These are phyloP conservation scores for Austrofundulus limnaeus DNA, from an alignment of 2,113 vertebrate genomes.

Conservation along the genomic window DNA sequence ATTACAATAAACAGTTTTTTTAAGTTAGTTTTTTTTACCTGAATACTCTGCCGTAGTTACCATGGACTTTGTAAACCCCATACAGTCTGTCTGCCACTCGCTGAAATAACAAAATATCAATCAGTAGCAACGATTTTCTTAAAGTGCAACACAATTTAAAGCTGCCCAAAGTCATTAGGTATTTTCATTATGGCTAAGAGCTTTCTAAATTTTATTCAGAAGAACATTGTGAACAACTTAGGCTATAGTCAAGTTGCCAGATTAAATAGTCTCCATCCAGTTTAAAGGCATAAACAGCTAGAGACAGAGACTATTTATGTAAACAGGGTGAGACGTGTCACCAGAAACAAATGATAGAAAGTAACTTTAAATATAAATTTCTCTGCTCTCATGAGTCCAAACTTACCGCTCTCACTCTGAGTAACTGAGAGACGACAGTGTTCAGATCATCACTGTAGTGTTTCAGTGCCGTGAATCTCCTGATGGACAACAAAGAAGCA, in stretches of 20 bases:
- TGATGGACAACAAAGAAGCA: conserved; percentile 65
- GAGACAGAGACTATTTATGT: not conserved
- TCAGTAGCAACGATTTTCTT: not conserved
- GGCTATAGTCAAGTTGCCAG: not conserved
- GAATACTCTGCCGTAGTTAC: conserved; percentile 94
- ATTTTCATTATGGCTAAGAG: not conserved
- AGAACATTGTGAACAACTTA: not conserved
- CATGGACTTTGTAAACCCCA: conserved; percentile 95
- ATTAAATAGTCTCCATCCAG: too few species aligned
- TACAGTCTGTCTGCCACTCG: conserved; percentile 91
- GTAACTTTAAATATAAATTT: not conserved
- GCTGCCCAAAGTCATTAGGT: not conserved
- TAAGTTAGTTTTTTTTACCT: conserved; percentile 85
- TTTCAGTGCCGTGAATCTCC: conserved; percentile 90
- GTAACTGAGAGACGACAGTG: conserved; percentile 88
- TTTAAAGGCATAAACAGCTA: too few species aligned
- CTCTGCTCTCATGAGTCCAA: too few species aligned
- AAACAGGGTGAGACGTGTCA: not conserved
- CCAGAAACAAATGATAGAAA: not conserved
- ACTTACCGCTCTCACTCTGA: conserved; percentile 92
- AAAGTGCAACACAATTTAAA: not conserved
- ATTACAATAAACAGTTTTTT: not conserved
- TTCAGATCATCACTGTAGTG: conserved; percentile 93
- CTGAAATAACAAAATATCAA: conserved; percentile 68
- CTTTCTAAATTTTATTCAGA: not conserved